Evolutionary conservation across 2,113 vertebrate species (phyloP).

Genomic region (Orcinus orca): DNA sequence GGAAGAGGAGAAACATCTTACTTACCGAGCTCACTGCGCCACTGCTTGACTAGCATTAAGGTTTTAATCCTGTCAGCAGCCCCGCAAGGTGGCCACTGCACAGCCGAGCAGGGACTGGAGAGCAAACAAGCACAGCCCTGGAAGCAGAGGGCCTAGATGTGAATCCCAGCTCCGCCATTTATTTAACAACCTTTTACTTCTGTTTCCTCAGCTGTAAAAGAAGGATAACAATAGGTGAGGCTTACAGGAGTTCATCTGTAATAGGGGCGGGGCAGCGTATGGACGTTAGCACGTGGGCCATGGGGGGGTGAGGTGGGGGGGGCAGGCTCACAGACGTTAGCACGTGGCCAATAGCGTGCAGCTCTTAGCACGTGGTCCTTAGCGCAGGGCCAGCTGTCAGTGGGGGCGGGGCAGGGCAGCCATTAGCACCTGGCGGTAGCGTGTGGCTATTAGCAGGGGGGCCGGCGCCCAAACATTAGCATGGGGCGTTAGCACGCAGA

Average conservation of each 20-base stretch:
- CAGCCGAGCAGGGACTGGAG: no score
- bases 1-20: neutral
- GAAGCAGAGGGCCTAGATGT: neutral
- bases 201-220: neutral
- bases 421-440: neutral
- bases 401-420: no score
- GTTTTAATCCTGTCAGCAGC: neutral
- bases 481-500: neutral
- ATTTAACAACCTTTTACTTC: neutral
- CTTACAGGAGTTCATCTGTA: neutral
- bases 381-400: no score
- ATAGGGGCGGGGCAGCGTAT: neutral
- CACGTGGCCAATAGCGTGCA: neutral
- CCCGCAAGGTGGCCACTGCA: fast-evolving
- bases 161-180: neutral
- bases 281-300: neutral
- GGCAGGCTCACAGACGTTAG: neutral
- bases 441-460: neutral
- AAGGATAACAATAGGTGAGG: neutral
- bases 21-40: neutral
- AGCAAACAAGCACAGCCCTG: neutral
- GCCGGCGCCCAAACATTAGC: neutral
- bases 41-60: neutral
- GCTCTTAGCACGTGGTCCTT: neutral
- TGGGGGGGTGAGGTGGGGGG: neutral